Evolutionary conservation across 2,797 vertebrate species (phyloP).

Genomic region (Microcaecilia unicolor): DNA sequence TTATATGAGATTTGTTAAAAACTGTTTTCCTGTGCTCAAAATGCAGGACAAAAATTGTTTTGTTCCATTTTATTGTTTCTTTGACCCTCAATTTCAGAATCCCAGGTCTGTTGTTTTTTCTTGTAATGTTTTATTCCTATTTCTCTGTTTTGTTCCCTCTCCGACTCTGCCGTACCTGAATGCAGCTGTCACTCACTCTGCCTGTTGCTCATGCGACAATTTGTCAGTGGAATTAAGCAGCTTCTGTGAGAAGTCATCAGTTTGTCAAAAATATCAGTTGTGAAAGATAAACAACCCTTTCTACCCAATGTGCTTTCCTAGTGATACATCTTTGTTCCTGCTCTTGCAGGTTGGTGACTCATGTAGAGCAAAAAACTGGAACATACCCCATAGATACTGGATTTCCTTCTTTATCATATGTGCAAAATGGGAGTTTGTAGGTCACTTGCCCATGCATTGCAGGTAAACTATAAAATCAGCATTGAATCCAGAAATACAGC

Average conservation of each 20-base stretch:
- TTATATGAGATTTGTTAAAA: too few species aligned
- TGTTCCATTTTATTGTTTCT: background rate
- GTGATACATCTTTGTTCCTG: background rate
- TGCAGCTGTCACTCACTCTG: background rate
- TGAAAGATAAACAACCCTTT: conserved; percentile 11
- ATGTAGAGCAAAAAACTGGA: conserved; percentile 11
- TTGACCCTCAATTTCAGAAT: background rate
- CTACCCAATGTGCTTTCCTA: conserved; percentile 3
- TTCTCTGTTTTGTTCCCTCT: too few species aligned
- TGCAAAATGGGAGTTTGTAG: conserved; percentile 5
- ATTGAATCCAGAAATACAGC: conserved; percentile 6
- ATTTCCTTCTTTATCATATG: conserved; percentile 6
- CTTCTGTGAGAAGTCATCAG: conserved; percentile 4
- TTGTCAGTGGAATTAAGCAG: conserved; percentile 15
- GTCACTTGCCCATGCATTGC: background rate
- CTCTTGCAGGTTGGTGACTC: conserved; percentile 1
- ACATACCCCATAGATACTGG: background rate
- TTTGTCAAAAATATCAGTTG: conserved; percentile 11
- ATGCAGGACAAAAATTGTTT: too few species aligned
- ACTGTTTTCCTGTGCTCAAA: too few species aligned
- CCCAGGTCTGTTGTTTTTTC: accelerated
- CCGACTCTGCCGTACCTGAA: background rate
- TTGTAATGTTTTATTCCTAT: too few species aligned
- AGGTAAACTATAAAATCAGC: background rate
- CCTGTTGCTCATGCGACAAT: background rate